Evolutionary conservation across 1,140 invertebrate genomes (phyloP).

Genomic region (Frieseomelitta varia): DNA sequence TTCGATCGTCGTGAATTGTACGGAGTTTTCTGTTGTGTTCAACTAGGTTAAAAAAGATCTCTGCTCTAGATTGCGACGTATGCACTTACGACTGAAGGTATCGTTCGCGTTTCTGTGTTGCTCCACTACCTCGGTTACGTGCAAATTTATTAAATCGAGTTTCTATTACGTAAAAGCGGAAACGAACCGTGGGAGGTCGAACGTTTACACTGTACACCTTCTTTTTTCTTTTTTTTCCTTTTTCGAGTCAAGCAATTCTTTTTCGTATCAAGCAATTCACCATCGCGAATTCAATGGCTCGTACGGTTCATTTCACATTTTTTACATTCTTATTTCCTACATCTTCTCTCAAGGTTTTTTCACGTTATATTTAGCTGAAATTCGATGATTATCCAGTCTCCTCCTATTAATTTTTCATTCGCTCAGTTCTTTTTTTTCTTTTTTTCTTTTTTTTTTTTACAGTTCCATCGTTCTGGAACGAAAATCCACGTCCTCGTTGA

Average conservation of each 20-base stretch:
- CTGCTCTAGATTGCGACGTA: not conserved
- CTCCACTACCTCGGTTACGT: not conserved
- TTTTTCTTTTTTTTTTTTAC: no score
- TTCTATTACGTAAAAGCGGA: constrained; percentile 3
- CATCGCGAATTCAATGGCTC: not conserved
- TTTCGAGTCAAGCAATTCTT: no score
- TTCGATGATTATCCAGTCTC: not conserved
- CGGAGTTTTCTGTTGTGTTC: not conserved
- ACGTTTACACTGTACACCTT: not conserved
- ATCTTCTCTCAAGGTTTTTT: not conserved
- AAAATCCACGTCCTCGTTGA: not conserved
- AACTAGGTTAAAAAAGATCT: not conserved
- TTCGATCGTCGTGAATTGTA: not conserved
- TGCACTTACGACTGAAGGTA: not conserved
- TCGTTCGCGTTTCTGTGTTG: constrained; percentile 1
- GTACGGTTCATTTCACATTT: no score
- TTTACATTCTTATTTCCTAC: not conserved
- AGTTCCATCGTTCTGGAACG: no score
- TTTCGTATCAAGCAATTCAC: not conserved
- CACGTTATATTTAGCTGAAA: not conserved
- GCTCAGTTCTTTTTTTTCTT: not conserved
- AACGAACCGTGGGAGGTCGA: constrained; percentile 13
- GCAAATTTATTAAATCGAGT: constrained; percentile 14
- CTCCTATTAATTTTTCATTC: not conserved
- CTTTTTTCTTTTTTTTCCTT: no score